These are phyloP conservation scores for Tuta absoluta DNA, from an alignment of 2,888 invertebrate species.

Conservation along the genomic window DNA sequence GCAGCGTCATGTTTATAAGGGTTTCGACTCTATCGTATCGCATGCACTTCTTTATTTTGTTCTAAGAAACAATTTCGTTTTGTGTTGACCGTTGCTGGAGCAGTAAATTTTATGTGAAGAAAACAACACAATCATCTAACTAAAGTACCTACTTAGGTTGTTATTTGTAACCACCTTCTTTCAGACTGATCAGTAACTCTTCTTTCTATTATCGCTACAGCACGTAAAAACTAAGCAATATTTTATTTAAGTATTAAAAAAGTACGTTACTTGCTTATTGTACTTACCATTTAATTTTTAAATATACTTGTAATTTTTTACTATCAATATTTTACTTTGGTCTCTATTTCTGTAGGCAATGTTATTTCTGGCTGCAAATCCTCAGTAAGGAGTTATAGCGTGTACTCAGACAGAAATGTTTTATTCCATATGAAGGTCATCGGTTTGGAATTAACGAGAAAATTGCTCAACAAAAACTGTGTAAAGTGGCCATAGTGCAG, in stretches of 20 bases:
- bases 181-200: too few relatives aligned
- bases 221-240: too few relatives aligned
- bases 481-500: slow-evolving; percentile 28
- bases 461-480: slow-evolving; percentile 25
- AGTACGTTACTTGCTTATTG: too few relatives aligned
- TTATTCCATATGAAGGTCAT: slow-evolving; percentile 25
- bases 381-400: not conserved
- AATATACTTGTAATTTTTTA: not conserved
- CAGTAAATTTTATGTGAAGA: not conserved
- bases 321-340: not conserved
- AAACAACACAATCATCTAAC: not conserved
- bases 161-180: too few relatives aligned
- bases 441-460: slow-evolving; percentile 21
- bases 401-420: not conserved
- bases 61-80: not conserved
- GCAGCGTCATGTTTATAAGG: not conserved
- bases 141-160: too few relatives aligned
- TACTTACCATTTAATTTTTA: not conserved
- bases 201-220: too few relatives aligned
- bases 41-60: slow-evolving; percentile 4
- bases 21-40: not conserved
- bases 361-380: not conserved
- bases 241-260: too few relatives aligned
- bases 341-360: not conserved
- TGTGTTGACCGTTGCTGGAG: not conserved